phyloP scores from a whole-genome alignment of 2,797 vertebrate genomes.

The Brachyalestes nurse region DNA sequence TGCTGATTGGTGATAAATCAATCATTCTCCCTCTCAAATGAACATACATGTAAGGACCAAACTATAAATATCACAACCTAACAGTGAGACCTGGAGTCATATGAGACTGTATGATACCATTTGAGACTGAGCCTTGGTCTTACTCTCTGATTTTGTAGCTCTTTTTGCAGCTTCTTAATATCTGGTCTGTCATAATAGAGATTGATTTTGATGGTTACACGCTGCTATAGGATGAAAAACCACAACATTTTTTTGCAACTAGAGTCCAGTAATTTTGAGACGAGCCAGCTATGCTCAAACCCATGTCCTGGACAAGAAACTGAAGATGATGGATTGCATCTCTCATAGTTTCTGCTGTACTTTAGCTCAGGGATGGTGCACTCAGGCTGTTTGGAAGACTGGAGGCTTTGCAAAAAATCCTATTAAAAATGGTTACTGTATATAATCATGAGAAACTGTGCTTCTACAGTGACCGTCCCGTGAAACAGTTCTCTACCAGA shows the following conservation, averaged over 20 bases:
- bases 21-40: constrained; percentile 34
- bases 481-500: constrained; percentile 3
- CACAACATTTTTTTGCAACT: constrained; percentile 7
- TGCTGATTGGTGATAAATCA: constrained; percentile 56
- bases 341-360: constrained; percentile 4
- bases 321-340: constrained; percentile 20
- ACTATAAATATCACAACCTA: constrained; percentile 73
- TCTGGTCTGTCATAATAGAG: constrained; percentile 36
- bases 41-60: constrained; percentile 62
- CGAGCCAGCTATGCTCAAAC: neutral
- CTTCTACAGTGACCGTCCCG: constrained; percentile 22
- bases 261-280: constrained; percentile 13
- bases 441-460: constrained; percentile 1
- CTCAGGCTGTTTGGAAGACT: neutral
- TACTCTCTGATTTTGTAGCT: constrained; percentile 56
- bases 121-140: constrained; percentile 33
- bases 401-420: constrained; percentile 13
- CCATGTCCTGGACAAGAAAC: constrained; percentile 3
- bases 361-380: neutral
- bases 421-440: constrained; percentile 1
- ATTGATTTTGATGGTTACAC: constrained; percentile 69
- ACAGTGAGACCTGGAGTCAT: constrained; percentile 68
- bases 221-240: constrained; percentile 14
- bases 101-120: constrained; percentile 27
- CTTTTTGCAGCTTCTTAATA: neutral